These are phyloP conservation scores for Mactra quadrangularis DNA, from an alignment of 1,140 invertebrate species.

Conservation along the genomic window DNA sequence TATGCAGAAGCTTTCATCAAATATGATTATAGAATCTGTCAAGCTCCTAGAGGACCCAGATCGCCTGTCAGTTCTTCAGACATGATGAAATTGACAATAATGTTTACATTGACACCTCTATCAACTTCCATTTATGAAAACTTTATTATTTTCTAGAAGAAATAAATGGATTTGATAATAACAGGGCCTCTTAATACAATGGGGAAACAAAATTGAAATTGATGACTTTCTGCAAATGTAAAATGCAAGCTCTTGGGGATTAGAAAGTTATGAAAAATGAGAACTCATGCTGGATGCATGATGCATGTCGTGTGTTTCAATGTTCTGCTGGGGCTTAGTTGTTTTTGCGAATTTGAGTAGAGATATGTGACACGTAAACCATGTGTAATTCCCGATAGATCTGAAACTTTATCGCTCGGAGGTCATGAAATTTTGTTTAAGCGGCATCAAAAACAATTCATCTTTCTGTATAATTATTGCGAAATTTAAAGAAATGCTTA, in stretches of 20 bases:
- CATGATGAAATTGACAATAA: slow-evolving; percentile 62
- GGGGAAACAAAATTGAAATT: slow-evolving; percentile 56
- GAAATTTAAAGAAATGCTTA: slow-evolving; percentile 22
- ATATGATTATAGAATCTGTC: slow-evolving; percentile 58
- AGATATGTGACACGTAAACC: slow-evolving; percentile 44
- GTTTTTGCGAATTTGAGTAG: slow-evolving; percentile 20
- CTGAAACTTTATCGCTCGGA: background rate
- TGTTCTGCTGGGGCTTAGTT: slow-evolving; percentile 1
- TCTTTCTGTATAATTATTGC: slow-evolving; percentile 18
- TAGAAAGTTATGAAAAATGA: slow-evolving; percentile 49
- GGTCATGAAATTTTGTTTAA: slow-evolving; percentile 39
- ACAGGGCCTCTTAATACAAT: slow-evolving; percentile 25
- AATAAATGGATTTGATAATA: slow-evolving; percentile 58
- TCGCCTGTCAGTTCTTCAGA: slow-evolving; percentile 29
- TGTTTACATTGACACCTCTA: slow-evolving; percentile 53
- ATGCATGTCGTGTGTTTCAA: slow-evolving; percentile 43
- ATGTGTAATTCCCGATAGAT: background rate
- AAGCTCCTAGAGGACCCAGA: slow-evolving; percentile 45
- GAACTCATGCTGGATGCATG: slow-evolving; percentile 35
- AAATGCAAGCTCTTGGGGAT: slow-evolving; percentile 25
- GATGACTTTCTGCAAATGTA: slow-evolving; percentile 57
- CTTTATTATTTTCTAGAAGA: slow-evolving; percentile 58
- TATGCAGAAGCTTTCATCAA: slow-evolving; percentile 53
- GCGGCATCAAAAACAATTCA: slow-evolving; percentile 9
- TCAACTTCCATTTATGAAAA: slow-evolving; percentile 62